A percentile compares a stretch with the other conserved stretches of the same genome.
These are phyloP conservation scores for Tylochromis polylepis DNA, from an alignment of 2,113 vertebrate species.

Conservation along the genomic window DNA sequence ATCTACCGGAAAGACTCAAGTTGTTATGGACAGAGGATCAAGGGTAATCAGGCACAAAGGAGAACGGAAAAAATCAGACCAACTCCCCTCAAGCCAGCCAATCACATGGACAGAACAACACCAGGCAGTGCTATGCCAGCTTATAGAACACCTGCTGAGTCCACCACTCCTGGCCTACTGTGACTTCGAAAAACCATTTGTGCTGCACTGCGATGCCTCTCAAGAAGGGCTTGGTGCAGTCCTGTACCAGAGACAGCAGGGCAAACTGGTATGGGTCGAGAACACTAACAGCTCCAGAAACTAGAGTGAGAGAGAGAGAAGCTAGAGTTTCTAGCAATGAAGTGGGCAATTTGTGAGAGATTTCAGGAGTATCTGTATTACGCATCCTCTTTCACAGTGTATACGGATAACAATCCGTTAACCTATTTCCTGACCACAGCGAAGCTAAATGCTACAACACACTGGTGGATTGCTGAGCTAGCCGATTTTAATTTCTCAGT, in stretches of 20 bases:
- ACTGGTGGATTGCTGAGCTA: too few species aligned
- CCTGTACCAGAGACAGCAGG: too few species aligned
- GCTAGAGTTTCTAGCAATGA: too few species aligned
- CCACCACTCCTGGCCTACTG: not conserved
- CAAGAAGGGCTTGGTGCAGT: not conserved
- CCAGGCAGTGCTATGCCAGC: not conserved
- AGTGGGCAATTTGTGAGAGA: too few species aligned
- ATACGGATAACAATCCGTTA: not conserved
- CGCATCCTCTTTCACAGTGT: not conserved
- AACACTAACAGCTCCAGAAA: too few species aligned
- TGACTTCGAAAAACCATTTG: not conserved
- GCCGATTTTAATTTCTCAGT: too few species aligned
- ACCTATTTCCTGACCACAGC: too few species aligned
- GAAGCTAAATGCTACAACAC: too few species aligned
- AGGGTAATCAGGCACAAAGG: too few species aligned
- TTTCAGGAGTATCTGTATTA: not conserved
- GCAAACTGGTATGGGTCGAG: too few species aligned
- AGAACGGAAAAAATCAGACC: not conserved
- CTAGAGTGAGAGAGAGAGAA: too few species aligned
- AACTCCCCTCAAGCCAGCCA: not conserved
- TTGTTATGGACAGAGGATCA: too few species aligned
- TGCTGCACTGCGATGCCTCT: not conserved
- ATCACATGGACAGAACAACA: not conserved
- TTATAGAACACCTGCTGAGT: not conserved
- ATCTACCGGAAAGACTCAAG: not conserved